phyloP scores from a whole-genome alignment of 2,797 vertebrate genomes.

The Cephalopachus bancanus region DNA sequence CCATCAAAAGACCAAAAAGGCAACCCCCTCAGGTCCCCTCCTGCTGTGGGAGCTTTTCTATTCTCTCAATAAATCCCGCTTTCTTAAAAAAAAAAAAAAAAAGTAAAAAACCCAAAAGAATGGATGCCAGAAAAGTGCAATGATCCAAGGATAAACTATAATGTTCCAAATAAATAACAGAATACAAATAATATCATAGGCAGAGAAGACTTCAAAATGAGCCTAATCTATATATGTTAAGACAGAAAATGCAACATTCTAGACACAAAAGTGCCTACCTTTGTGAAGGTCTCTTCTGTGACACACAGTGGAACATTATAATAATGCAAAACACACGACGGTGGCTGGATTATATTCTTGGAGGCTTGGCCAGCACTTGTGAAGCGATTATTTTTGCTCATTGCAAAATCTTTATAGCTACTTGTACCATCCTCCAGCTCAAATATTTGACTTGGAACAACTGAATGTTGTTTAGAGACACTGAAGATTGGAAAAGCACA shows the following conservation, averaged over 20 bases:
- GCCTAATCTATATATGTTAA: conserved; percentile 55
- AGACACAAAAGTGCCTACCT: conserved; percentile 86
- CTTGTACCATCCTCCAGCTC: conserved; percentile 97
- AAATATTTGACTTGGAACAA: conserved; percentile 98
- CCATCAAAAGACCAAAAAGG: conserved; percentile 10
- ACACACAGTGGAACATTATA: conserved; percentile 97
- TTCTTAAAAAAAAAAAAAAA: too few relatives aligned
- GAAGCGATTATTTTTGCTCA: conserved; percentile 99
- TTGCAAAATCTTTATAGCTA: conserved; percentile 98
- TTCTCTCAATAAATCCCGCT: too few relatives aligned
- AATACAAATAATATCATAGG: not conserved
- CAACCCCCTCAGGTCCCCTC: too few relatives aligned
- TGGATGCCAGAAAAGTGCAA: not conserved
- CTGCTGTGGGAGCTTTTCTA: too few relatives aligned
- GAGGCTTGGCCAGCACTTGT: conserved; percentile 98
- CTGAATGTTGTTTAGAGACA: conserved; percentile 97
- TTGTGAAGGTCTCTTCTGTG: conserved; percentile 95
- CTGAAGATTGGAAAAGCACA: conserved; percentile 87
- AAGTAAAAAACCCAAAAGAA: not conserved
- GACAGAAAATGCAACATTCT: not conserved
- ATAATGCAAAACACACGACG: conserved; percentile 97
- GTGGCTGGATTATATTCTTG: conserved; percentile 99
- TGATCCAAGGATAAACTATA: not conserved
- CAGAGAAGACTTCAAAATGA: conserved; percentile 48
- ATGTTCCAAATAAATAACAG: not conserved